Percentiles rank a stretch among this genome's conserved stretches.
phyloP scores from a whole-genome alignment of 2,888 invertebrate genomes.

The Caenorhabditis sp. region DNA sequence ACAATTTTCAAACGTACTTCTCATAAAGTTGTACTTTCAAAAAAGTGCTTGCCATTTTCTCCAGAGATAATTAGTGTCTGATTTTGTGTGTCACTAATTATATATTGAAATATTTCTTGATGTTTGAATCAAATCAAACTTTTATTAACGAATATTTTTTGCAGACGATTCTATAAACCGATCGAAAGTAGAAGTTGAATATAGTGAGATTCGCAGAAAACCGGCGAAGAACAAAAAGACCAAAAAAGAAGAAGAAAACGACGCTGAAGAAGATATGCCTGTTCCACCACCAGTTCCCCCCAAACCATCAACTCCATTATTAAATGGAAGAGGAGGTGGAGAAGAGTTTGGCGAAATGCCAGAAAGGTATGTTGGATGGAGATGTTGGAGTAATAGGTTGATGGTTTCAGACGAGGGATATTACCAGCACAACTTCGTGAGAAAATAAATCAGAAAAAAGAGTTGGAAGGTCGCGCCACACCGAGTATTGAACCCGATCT shows the following conservation, averaged over 20 bases:
- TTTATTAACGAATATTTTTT: too few species aligned
- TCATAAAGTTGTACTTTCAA: neutral
- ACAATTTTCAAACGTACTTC: constrained; percentile 10
- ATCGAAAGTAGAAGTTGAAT: constrained; percentile 42
- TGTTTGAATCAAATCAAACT: too few species aligned
- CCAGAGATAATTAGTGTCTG: too few species aligned
- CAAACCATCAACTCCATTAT: constrained; percentile 71
- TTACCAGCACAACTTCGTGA: constrained; percentile 45
- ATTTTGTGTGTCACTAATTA: too few species aligned
- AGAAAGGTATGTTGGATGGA: constrained; percentile 6
- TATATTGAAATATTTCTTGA: too few species aligned
- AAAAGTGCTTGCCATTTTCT: too few species aligned
- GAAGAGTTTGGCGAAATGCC: constrained; percentile 21
- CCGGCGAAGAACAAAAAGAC: neutral
- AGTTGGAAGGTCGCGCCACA: constrained; percentile 46
- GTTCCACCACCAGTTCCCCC: constrained; percentile 71
- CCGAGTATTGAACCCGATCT: constrained; percentile 68
- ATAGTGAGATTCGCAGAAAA: constrained; percentile 34
- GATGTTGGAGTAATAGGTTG: too few species aligned
- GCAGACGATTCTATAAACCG: constrained; percentile 41
- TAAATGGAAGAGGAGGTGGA: constrained; percentile 21
- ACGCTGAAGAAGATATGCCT: constrained; percentile 35
- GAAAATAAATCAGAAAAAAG: constrained; percentile 39
- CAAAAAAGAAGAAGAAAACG: constrained; percentile 12
- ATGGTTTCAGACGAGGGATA: constrained; percentile 39